phyloP scores from a whole-genome alignment of 2,113 vertebrate genomes.

The Capreolus pygargus region DNA sequence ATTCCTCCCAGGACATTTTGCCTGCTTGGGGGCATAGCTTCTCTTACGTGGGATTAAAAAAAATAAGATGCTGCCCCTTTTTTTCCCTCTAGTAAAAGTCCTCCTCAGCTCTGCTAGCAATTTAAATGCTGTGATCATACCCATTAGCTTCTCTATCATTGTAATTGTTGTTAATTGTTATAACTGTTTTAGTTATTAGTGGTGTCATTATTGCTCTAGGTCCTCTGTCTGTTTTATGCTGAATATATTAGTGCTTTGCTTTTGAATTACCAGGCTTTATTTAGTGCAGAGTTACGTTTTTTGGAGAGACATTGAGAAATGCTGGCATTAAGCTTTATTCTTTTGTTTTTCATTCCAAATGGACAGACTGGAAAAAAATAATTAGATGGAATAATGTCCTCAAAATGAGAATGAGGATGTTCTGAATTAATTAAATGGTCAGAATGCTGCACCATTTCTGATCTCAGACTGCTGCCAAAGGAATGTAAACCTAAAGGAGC shows the following conservation, averaged over 20 bases:
- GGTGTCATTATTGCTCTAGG: constrained; percentile 67
- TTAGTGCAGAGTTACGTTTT: constrained; percentile 70
- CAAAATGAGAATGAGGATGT: constrained; percentile 65
- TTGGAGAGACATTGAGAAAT: constrained; percentile 68
- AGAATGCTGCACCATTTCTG: constrained; percentile 34
- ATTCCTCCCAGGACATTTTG: neutral
- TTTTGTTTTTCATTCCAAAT: constrained; percentile 69
- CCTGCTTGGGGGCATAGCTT: constrained; percentile 3
- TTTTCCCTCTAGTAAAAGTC: constrained; percentile 47
- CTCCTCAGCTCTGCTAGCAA: constrained; percentile 57
- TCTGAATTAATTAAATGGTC: constrained; percentile 66
- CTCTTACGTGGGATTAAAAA: constrained; percentile 5
- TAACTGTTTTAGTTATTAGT: constrained; percentile 74
- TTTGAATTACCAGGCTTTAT: constrained; percentile 67
- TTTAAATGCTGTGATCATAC: constrained; percentile 64
- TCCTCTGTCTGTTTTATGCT: constrained; percentile 71
- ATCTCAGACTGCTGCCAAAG: constrained; percentile 32
- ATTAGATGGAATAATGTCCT: constrained; percentile 73
- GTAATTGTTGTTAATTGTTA: constrained; percentile 77
- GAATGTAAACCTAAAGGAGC: neutral
- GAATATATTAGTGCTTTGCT: constrained; percentile 64
- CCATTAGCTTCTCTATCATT: constrained; percentile 72
- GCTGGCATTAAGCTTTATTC: constrained; percentile 68
- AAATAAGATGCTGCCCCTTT: constrained; percentile 4
- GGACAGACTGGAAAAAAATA: constrained; percentile 71